These are phyloP conservation scores for Microcebus tavaratra DNA, from an alignment of 2,113 vertebrate genomes.

Conservation along the genomic window DNA sequence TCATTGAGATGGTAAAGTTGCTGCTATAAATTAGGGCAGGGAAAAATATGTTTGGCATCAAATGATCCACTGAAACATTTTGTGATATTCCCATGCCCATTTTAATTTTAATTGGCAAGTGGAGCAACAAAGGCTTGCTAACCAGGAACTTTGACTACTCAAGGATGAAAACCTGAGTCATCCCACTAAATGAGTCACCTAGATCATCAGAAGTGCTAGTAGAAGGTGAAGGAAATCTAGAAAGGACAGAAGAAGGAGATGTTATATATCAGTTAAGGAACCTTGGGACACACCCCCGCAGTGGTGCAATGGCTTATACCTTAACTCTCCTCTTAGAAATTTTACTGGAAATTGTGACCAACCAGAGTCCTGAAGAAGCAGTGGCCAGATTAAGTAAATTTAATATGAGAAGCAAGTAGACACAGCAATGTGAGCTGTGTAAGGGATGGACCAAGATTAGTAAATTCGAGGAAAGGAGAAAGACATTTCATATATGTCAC, in stretches of 20 bases:
- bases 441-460: conserved; percentile 1
- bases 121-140: neutral
- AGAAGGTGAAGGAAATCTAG: neutral
- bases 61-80: neutral
- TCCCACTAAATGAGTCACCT: neutral
- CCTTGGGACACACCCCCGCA: neutral
- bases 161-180: neutral
- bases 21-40: too few relatives aligned
- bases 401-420: neutral
- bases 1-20: neutral
- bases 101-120: neutral
- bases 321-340: neutral
- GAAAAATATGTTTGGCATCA: neutral
- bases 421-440: neutral
- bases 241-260: neutral
- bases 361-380: neutral
- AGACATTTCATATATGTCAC: conserved; percentile 55
- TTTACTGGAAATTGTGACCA: neutral
- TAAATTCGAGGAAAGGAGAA: conserved; percentile 63
- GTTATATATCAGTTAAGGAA: neutral
- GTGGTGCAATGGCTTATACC: neutral
- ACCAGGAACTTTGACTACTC: neutral
- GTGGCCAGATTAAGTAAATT: neutral
- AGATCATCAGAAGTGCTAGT: neutral
- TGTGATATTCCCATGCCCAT: neutral